Conservation (phyloP, 30 jellyfish, hydroid and myxozoan genomes). For the Hydractinia echinata region DNA sequence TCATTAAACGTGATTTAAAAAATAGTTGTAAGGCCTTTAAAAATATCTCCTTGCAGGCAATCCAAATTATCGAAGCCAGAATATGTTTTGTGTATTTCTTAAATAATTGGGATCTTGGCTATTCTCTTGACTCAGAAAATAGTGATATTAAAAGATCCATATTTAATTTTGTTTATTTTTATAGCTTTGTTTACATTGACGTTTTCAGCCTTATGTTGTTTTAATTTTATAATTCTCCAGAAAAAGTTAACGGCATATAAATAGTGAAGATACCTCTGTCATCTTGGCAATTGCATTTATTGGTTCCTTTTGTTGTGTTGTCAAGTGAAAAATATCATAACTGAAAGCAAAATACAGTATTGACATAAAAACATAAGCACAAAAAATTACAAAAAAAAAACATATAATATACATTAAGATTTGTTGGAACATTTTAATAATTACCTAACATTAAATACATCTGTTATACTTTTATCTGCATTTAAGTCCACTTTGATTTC, state of each 20-base stretch:
- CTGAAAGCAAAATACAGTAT: slow-evolving; percentile 29
- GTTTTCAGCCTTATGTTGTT: no score
- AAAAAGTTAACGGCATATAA: no score
- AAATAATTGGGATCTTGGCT: no score
- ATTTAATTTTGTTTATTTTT: no score
- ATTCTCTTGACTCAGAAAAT: no score
- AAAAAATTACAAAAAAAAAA: background rate
- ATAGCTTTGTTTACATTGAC: no score
- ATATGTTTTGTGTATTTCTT: no score
- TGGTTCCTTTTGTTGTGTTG: slow-evolving; percentile 39
- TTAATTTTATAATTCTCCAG: no score
- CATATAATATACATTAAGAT: background rate
- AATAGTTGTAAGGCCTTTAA: background rate
- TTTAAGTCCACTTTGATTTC: slow-evolving; percentile 50
- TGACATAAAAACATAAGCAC: background rate
- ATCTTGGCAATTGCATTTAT: slow-evolving; percentile 58
- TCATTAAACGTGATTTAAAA: background rate
- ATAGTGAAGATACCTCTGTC: slow-evolving; percentile 42
- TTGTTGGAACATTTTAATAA: background rate
- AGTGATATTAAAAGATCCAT: no score
- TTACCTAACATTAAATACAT: slow-evolving; percentile 64
- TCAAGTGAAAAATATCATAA: slow-evolving; percentile 79
- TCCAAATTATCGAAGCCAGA: no score
- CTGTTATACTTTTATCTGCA: slow-evolving; percentile 50
- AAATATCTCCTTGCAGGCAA: no score